Conservation (phyloP, 1,140 invertebrate genomes). For the Drosophila bipectinata region DNA sequence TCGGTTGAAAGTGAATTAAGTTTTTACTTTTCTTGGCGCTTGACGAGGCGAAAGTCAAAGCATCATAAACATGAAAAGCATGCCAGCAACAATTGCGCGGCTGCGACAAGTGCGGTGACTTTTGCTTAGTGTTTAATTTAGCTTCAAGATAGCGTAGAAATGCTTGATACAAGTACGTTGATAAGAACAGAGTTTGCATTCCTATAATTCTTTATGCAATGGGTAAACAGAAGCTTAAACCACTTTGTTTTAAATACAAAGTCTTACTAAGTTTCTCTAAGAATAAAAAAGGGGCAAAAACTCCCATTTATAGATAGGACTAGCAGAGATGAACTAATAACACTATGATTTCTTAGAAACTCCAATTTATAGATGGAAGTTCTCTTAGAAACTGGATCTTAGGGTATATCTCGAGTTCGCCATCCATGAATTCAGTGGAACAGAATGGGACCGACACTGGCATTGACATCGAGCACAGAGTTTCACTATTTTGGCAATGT, state of each 20-base stretch:
- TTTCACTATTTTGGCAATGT: slow-evolving; percentile 25
- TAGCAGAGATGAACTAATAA: no score
- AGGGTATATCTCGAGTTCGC: not conserved
- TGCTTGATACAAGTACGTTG: slow-evolving; percentile 43
- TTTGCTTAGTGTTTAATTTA: slow-evolving; percentile 41
- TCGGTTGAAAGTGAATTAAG: slow-evolving; percentile 74
- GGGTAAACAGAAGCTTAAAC: not conserved
- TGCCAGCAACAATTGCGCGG: slow-evolving; percentile 30
- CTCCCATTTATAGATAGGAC: no score
- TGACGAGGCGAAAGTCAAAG: slow-evolving; percentile 48
- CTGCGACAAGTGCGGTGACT: slow-evolving; percentile 9
- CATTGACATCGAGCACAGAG: slow-evolving; percentile 34
- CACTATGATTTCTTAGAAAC: no score
- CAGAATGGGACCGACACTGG: slow-evolving; percentile 31
- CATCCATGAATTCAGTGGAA: slow-evolving; percentile 35
- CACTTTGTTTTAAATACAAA: no score
- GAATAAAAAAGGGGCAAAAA: no score
- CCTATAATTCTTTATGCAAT: not conserved
- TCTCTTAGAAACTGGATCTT: not conserved
- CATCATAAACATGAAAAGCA: slow-evolving; percentile 30
- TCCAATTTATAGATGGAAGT: no score
- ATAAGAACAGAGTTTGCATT: slow-evolving; percentile 26
- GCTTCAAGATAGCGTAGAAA: slow-evolving; percentile 58
- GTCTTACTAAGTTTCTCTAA: no score
- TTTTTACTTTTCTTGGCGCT: slow-evolving; percentile 60